A percentile compares a stretch with the other conserved stretches of the same genome.
Evolutionary conservation across 1,140 invertebrate genomes (phyloP).

Genomic region (Phymastichus coffea): DNA sequence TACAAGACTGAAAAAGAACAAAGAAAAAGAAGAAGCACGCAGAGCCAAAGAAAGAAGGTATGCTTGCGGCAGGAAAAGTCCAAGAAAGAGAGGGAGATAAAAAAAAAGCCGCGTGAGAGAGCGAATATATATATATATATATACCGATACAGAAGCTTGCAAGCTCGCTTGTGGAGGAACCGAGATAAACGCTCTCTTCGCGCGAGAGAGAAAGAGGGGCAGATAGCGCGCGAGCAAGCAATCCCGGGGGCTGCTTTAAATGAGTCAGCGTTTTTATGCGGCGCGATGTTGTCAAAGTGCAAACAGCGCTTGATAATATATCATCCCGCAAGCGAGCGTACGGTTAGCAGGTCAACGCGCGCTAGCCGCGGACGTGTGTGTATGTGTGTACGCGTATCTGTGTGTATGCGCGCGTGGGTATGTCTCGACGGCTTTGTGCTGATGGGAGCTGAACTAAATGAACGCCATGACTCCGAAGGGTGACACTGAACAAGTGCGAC

Average conservation of each 20-base stretch:
- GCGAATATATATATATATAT: neutral
- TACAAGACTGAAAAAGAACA: no score
- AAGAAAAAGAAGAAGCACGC: constrained; percentile 20
- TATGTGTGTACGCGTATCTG: no score
- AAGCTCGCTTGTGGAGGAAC: constrained; percentile 27
- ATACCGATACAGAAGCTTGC: neutral
- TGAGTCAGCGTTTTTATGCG: constrained; percentile 60
- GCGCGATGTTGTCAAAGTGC: constrained; percentile 59
- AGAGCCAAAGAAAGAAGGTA: no score
- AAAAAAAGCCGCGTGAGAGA: constrained; percentile 17
- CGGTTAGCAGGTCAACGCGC: neutral
- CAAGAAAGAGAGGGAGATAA: constrained; percentile 14
- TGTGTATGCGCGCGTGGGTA: no score
- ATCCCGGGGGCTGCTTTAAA: constrained; percentile 58
- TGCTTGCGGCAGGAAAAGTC: no score
- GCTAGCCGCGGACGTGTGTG: neutral
- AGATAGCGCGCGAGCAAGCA: constrained; percentile 40
- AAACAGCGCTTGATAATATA: constrained; percentile 58
- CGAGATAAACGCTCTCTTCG: neutral
- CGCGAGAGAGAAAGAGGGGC: constrained; percentile 23
- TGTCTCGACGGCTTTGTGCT: no score
- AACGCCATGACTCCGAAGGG: no score
- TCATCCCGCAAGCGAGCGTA: constrained; percentile 44
- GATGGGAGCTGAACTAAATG: no score
- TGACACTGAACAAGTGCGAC: no score